Evolutionary conservation across 2,797 vertebrate species (phyloP), one percentile per base, ranked within the genome.

Genomic region (Neosilurus mollespiculum): DNA sequence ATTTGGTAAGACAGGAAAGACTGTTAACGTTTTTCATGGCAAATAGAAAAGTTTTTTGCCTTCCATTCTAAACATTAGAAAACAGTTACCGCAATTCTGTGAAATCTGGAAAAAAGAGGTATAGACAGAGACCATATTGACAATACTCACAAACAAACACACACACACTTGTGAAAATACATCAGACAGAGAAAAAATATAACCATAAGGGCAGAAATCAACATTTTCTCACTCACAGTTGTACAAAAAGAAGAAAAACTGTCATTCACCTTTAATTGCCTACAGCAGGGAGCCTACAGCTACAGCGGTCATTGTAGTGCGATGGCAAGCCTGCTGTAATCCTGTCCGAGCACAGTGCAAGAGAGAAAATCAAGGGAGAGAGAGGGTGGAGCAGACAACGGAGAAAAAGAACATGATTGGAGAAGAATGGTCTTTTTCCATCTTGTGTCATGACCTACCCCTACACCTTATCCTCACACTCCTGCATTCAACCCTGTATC

Each of bases 181-280:
- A 12, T n/a, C 51, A 37, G 6, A 62, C 43, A n/a, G n/a, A 82
- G 43, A 69, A 22, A 62, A 78, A 62, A 56, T 30, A 71, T 22
- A 11, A 78, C 51, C 71, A 26, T 67, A 34, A 70, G 53, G 3
- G 76, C 14, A 30, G 6, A 56, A 2, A n/a, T 37, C 8, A 6
- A 65, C 30, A 26, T 9, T 20, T 37, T 37, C 15, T 61, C 18
- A 26, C 10, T 62, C 26, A 22, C 9, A 81, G 56, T 58, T 2
- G 22, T 1, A 62, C 4, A 81, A 30, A 70, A 24, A 81, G 20
- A 81, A 66, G 4, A 65, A 37, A 34, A 8, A 85, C 37, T 43
- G 37, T 2, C 6, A 69, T 90, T 89, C 90, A 92, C 91, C 91
- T 92, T 88, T 81, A 83, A 86, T 89, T 88, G 88, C 88, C 90